A percentile compares a stretch with the other conserved stretches of the same genome.
Conservation (phyloP, 1,140 invertebrate species). For the Goniozus legneri region DNA sequence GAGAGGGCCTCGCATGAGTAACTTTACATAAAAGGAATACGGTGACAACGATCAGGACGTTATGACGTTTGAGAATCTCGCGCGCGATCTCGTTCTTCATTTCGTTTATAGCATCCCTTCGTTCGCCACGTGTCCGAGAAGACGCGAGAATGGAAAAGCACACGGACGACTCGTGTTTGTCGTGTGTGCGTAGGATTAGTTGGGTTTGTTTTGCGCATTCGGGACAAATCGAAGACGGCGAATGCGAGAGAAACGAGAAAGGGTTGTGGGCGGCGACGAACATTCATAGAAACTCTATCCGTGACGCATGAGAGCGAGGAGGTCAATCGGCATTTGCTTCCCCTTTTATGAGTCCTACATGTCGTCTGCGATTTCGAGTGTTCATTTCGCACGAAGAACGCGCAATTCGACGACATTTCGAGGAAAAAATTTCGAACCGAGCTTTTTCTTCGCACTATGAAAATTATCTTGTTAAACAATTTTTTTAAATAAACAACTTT, state of each 20-base stretch:
- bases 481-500: too few relatives aligned
- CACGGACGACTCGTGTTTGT: too few relatives aligned
- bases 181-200: too few relatives aligned
- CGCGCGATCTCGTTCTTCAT: not conserved
- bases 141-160: too few relatives aligned
- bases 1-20: slow-evolving; percentile 41
- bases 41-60: slow-evolving; percentile 50
- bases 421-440: too few relatives aligned
- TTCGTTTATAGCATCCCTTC: too few relatives aligned
- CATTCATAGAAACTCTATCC: slow-evolving; percentile 54
- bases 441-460: too few relatives aligned
- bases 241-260: slow-evolving; percentile 29
- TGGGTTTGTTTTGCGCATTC: slow-evolving; percentile 4
- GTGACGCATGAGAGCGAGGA: slow-evolving; percentile 35
- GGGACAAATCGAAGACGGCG: slow-evolving; percentile 25
- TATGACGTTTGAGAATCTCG: slow-evolving; percentile 34
- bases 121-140: too few relatives aligned
- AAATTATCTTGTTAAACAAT: too few relatives aligned
- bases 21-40: slow-evolving; percentile 49
- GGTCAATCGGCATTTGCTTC: slow-evolving; percentile 47
- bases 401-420: too few relatives aligned
- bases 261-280: slow-evolving; percentile 48
- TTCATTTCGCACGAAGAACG: too few relatives aligned
- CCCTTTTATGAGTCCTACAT: slow-evolving; percentile 37
- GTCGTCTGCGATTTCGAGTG: too few relatives aligned